A percentile compares a stretch with the other conserved stretches of the same genome.
Evolutionary conservation across 2,113 vertebrate genomes (phyloP).

Genomic region (Myxocyprinus asiaticus): DNA sequence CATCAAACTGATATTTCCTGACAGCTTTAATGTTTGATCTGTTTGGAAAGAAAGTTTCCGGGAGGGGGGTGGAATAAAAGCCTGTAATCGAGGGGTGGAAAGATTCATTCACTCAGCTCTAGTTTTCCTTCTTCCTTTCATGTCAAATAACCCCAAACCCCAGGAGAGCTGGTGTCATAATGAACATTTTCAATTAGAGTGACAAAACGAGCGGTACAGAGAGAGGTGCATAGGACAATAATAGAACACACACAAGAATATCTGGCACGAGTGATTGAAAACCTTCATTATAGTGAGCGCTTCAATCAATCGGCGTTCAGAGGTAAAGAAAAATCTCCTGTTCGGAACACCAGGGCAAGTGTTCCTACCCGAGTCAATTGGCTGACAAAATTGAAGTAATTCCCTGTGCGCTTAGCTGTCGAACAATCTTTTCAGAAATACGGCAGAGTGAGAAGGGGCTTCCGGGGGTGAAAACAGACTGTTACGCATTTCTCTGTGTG

Average conservation of each 20-base stretch:
- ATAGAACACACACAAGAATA: constrained; percentile 39
- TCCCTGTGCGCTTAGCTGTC: constrained; percentile 51
- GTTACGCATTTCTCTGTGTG: neutral
- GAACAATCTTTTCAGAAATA: constrained; percentile 41
- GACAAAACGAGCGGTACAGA: constrained; percentile 2
- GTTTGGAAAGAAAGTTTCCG: constrained; percentile 6
- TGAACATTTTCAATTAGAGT: constrained; percentile 55
- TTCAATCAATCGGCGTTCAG: constrained; percentile 45
- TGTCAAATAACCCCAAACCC: constrained; percentile 27
- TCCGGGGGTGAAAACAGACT: constrained; percentile 5
- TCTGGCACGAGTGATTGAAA: constrained; percentile 41
- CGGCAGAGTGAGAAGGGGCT: neutral
- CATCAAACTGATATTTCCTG: neutral
- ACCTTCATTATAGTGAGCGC: constrained; percentile 44
- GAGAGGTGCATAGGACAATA: constrained; percentile 40
- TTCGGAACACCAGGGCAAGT: constrained; percentile 27
- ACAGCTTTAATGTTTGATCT: constrained; percentile 9
- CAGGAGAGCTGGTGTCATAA: constrained; percentile 47
- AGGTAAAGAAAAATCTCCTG: constrained; percentile 32
- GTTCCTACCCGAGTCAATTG: constrained; percentile 38
- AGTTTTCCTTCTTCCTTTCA: constrained; percentile 21
- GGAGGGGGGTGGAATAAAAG: neutral
- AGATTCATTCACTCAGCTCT: constrained; percentile 13
- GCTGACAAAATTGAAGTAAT: constrained; percentile 55
- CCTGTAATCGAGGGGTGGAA: constrained; percentile 9